Evolutionary conservation across 2,888 invertebrate species (phyloP), one percentile per base, ranked within the genome.

Genomic region (Dryobotodes eremita): DNA sequence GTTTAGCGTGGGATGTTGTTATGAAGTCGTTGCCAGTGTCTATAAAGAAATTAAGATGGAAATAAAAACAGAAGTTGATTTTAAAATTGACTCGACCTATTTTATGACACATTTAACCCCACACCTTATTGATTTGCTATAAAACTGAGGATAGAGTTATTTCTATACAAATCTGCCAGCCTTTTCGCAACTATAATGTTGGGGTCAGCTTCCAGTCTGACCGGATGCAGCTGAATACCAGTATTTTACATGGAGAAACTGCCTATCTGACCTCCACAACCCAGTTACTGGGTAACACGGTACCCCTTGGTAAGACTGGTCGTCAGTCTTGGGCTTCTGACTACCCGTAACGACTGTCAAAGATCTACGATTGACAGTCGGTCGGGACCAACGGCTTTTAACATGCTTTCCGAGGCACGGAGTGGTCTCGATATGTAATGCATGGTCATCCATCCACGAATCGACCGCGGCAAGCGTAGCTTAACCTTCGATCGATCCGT

Each of bases 1-100:
- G 46, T 15, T 72, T 71, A 48, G 75, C 36, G 46, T 78, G 31
- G 69, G 69, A 69, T 78, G 46, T 79, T 26, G 26, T 61, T 53
- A 55, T 70, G n/a, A 55, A 55, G 4, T 55, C 11, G 20, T 53
- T 59, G 31, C 57, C 42, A 46, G 65, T 66, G 23, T 59, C 26
- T 73, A 6, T 55, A 53, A 20, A n/a, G 36, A 68, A 82, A 59
- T 75, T 42, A 55, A 42, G 36, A 13, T 62, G 81, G 48, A 26
- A 36, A 55, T 73, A 61, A 66, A 62, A 68, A 75, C 17, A 23
- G 10, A 26, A 46, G 26, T 20, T 55, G 59, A 26, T 74, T 55
- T 42, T n/a, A 26, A 68, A 66, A 61, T 55, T 66, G 48, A n/a
- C 46, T 0, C 36, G 59, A 61, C 15, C 59, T 26, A 53, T 53